Evolutionary conservation across 2,797 vertebrate species (phyloP).

Genomic region (Eremophila alpestris): DNA sequence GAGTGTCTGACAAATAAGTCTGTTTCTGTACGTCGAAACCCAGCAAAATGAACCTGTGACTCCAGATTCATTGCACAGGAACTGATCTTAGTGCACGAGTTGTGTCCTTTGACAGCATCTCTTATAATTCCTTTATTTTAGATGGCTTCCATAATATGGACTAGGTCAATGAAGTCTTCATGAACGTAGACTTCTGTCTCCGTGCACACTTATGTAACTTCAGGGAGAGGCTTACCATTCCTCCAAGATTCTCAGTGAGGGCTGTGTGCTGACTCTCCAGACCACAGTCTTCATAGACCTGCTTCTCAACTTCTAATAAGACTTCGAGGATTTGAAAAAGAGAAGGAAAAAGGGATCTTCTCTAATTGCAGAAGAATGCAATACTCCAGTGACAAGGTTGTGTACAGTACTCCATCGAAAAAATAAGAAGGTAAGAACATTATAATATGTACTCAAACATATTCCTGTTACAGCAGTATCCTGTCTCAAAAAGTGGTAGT

Average conservation of each 20-base stretch:
- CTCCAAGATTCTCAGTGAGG: not conserved
- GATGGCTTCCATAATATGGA: not conserved
- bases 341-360: not conserved
- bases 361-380: not conserved
- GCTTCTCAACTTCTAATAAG: not conserved
- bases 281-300: not conserved
- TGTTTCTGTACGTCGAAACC: not conserved
- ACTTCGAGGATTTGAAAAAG: not conserved
- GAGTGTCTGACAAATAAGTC: not conserved
- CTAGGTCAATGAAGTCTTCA: not conserved
- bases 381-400: not conserved
- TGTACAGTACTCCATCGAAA: not conserved
- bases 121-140: not conserved
- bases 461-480: not conserved
- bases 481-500: not conserved
- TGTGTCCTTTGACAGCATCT: not conserved
- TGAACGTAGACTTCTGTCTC: not conserved
- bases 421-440: not conserved
- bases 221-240: not conserved
- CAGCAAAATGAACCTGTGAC: not conserved
- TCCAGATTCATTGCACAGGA: not conserved
- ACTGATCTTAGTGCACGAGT: rapidly evolving
- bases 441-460: not conserved
- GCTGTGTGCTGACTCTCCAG: not conserved
- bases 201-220: rapidly evolving